Evolutionary conservation across 2,797 vertebrate species (phyloP), one percentile per base, ranked within the genome.

Genomic region (Pipistrellus pygmaeus): DNA sequence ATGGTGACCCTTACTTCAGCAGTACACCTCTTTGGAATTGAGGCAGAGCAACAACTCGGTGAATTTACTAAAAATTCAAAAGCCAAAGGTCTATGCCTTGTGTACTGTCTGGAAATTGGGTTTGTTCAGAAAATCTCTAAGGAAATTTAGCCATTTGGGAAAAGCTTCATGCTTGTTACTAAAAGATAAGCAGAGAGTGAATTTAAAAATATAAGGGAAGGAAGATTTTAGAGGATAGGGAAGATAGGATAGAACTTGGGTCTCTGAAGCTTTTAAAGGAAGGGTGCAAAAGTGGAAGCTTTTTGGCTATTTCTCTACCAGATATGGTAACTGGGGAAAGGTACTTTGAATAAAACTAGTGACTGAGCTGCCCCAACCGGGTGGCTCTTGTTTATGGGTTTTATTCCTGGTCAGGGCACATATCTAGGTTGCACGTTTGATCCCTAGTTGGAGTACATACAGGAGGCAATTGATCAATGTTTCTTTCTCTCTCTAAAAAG

Each of bases 161-260:
- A 87, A 77, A 64, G 53, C 51, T 90, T 62, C 51, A 69, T 3
- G 51, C 51, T 88, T 81, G 55, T 12, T 64, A 55, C 57, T 38
- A 66, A 32, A 85, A 85, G 72, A 35, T 53, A 15, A 88, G 17
- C 23, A 91, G 27, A 48, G 46, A 73, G 20, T 75, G 41, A 88
- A 51, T 75, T 86, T 84, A 69, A 90, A 44, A 80, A 95, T 86
- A 82, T 21, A 44, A 78, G 64, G 51, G 82, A 48, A 30, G 27
- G 13, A 66, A 81, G 51, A 66, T 62, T 35, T 73, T 41, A 46
- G n/a, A 82, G 23, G 27, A 25, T 15, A 62, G 69, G 21, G 25
- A 38, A 60, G 38, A 53, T 11, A 48, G 20, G 72, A 23, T 35
- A 44, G 72, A 83, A 68, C 30, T 38, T 68, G 27, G n/a, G 17